phyloP scores from a whole-genome alignment of 1,140 invertebrate genomes.

The Hyposmocoma kahamanoa region DNA sequence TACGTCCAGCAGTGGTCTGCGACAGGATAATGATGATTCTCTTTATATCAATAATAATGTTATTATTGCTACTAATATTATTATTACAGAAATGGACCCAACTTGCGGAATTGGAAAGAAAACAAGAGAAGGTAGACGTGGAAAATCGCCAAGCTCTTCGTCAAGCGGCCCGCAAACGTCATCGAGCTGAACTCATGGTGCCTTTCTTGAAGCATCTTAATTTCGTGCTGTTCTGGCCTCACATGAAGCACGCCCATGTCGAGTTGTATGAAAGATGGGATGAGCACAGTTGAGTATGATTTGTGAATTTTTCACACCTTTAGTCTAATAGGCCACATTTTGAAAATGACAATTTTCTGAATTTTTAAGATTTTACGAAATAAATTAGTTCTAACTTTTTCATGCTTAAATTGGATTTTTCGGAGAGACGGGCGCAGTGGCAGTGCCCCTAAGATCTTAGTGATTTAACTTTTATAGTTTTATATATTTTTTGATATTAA shows the following conservation, averaged over 20 bases:
- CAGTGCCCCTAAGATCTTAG: too few relatives aligned
- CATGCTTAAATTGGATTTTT: background rate
- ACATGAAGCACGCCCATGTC: conserved; percentile 44
- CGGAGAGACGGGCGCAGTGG: background rate
- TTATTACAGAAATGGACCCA: conserved; percentile 39
- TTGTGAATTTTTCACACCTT: too few relatives aligned
- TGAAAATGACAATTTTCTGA: background rate
- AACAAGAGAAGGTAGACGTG: conserved; percentile 16
- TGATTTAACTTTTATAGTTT: background rate
- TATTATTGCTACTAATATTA: background rate
- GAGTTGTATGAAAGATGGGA: conserved; percentile 59
- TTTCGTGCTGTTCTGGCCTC: conserved; percentile 59
- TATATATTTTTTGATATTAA: too few relatives aligned
- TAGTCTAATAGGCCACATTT: too few relatives aligned
- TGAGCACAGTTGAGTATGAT: conserved; percentile 35
- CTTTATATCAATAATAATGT: background rate
- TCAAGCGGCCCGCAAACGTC: conserved; percentile 48
- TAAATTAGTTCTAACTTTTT: background rate
- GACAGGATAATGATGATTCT: background rate
- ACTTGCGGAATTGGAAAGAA: conserved; percentile 16
- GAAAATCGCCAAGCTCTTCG: conserved; percentile 17
- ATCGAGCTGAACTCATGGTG: conserved; percentile 52
- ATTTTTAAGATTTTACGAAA: background rate
- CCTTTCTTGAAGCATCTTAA: conserved; percentile 41
- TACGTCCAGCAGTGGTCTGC: too few relatives aligned